phyloP scores from a whole-genome alignment of 2,113 vertebrate species.

The Sylvilagus bachmani region DNA sequence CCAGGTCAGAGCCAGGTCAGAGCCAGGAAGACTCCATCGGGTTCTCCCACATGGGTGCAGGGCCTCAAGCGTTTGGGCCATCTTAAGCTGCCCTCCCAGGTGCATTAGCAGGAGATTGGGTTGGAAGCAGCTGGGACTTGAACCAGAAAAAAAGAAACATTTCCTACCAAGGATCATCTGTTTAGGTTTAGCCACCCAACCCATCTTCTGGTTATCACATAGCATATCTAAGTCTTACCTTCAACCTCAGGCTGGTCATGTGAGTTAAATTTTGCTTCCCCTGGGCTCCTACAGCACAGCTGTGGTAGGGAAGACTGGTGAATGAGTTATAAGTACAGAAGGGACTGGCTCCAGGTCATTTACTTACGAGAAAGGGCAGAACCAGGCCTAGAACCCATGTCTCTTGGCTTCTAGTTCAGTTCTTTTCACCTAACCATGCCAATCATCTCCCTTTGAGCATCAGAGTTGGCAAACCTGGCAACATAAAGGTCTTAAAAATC shows the following conservation, averaged over 20 bases:
- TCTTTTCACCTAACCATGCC: neutral
- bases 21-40: no score
- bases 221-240: neutral
- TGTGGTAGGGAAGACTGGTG: neutral
- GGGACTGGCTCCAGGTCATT: neutral
- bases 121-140: no score
- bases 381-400: neutral
- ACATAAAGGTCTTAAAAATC: neutral
- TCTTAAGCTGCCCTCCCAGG: no score
- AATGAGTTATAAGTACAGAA: neutral
- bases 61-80: no score
- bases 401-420: neutral
- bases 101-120: no score
- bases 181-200: neutral
- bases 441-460: neutral
- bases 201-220: neutral
- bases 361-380: neutral
- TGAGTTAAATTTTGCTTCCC: neutral
- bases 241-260: neutral
- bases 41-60: no score
- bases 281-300: neutral
- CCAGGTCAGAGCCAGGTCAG: no score
- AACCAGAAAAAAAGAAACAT: neutral
- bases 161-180: neutral
- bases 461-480: neutral